Evolutionary conservation across 2,888 invertebrate species (phyloP).

Genomic region (Pseudococcus jackbeardsleyi): DNA sequence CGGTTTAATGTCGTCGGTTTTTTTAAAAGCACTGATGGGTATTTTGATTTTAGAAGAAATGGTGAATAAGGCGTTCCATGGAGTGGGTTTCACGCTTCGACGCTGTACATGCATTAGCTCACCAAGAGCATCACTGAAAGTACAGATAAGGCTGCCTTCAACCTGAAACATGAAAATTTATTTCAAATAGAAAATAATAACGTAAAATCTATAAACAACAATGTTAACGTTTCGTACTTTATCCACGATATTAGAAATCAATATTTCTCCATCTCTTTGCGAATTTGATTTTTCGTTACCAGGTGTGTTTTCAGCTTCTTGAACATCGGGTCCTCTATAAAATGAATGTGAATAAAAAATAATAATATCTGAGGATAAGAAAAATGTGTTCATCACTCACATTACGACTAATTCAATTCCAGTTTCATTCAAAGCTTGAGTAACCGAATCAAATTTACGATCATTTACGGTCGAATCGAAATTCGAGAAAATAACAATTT

Average conservation of each 20-base stretch:
- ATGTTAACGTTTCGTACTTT: neutral
- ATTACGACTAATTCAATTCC: slow-evolving; percentile 77
- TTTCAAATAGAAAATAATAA: slow-evolving; percentile 68
- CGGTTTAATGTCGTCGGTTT: slow-evolving; percentile 31
- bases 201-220: slow-evolving; percentile 71
- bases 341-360: neutral
- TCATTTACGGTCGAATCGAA: slow-evolving; percentile 73
- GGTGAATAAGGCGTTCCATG: slow-evolving; percentile 78
- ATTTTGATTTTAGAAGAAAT: slow-evolving; percentile 62
- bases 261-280: slow-evolving; percentile 31
- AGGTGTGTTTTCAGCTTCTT: slow-evolving; percentile 67
- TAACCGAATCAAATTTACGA: slow-evolving; percentile 72
- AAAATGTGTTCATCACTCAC: slow-evolving; percentile 72
- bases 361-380: neutral
- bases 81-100: slow-evolving; percentile 72
- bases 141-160: slow-evolving; percentile 71
- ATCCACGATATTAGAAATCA: slow-evolving; percentile 42
- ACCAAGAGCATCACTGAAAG: slow-evolving; percentile 75
- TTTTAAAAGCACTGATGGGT: slow-evolving; percentile 59
- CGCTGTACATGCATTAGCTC: slow-evolving; percentile 75
- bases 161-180: slow-evolving; percentile 67
- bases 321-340: slow-evolving; percentile 69
- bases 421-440: slow-evolving; percentile 74
- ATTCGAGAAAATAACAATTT: slow-evolving; percentile 78
- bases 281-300: slow-evolving; percentile 21